These are phyloP conservation scores for Melieria picta DNA, from an alignment of 2,888 invertebrate genomes.

Conservation along the genomic window DNA sequence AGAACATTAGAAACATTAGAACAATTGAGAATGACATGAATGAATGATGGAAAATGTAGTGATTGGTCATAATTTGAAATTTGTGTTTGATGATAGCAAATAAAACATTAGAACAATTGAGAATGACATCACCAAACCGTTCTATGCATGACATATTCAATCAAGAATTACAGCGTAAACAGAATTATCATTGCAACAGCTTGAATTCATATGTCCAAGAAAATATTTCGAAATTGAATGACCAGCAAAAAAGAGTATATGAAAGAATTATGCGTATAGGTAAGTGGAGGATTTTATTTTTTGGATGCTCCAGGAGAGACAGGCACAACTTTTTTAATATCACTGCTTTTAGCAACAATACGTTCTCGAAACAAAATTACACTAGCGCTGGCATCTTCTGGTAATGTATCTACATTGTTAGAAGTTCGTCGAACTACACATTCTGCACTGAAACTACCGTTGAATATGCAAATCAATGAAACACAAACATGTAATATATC, in stretches of 20 bases:
- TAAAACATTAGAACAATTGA: slow-evolving; percentile 29
- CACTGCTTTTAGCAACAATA: not conserved
- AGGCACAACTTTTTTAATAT: slow-evolving; percentile 36
- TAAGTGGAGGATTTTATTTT: slow-evolving; percentile 31
- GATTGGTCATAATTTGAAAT: slow-evolving; percentile 24
- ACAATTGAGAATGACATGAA: no score
- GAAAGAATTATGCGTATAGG: slow-evolving; percentile 27
- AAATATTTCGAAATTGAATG: slow-evolving; percentile 26
- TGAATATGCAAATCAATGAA: slow-evolving; percentile 10
- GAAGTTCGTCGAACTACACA: slow-evolving; percentile 4
- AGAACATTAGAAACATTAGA: no score
- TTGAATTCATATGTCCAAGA: slow-evolving; percentile 16
- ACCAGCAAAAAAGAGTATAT: slow-evolving; percentile 22
- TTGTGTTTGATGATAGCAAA: slow-evolving; percentile 13
- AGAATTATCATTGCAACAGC: slow-evolving; percentile 24
- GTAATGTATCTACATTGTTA: not conserved
- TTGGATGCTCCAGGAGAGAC: slow-evolving; percentile 34
- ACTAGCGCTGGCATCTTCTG: slow-evolving; percentile 1
- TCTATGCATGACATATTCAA: slow-evolving; percentile 32
- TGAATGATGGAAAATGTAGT: no score
- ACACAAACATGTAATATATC: slow-evolving; percentile 16
- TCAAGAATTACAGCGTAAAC: slow-evolving; percentile 45
- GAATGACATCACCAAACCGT: slow-evolving; percentile 37
- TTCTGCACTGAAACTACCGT: slow-evolving; percentile 6
- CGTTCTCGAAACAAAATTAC: not conserved